Conservation (phyloP, 2,888 invertebrate species). For the Petrolisthes cinctipes region DNA sequence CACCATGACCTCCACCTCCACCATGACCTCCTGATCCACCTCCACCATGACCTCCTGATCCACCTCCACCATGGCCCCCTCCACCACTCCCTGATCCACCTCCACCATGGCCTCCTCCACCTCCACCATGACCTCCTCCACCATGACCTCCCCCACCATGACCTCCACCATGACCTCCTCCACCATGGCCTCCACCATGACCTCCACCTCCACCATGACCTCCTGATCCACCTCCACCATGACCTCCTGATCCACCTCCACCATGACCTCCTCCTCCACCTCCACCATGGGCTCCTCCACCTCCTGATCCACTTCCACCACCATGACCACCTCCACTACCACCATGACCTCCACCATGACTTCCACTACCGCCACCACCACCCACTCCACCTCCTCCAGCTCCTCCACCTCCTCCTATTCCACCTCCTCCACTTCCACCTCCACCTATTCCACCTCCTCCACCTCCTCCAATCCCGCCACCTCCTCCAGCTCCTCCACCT, state of each 20-base stretch:
- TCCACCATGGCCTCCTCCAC: too few species aligned
- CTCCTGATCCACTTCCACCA: slow-evolving; percentile 16
- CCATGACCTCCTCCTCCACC: too few species aligned
- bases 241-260: too few species aligned
- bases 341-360: neutral
- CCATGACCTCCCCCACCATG: too few species aligned
- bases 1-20: neutral
- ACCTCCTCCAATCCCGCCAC: neutral
- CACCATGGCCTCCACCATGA: neutral
- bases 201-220: neutral
- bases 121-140: too few species aligned
- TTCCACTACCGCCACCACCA: neutral
- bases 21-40: slow-evolving; percentile 1
- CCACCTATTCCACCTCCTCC: slow-evolving; percentile 2
- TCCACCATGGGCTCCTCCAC: too few species aligned
- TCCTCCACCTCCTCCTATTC: too few species aligned
- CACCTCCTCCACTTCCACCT: slow-evolving; percentile 2
- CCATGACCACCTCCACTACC: neutral
- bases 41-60: neutral
- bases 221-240: too few species aligned
- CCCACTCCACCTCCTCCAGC: too few species aligned
- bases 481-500: neutral
- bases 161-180: too few species aligned
- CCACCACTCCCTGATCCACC: too few species aligned
- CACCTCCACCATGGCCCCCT: neutral